Base-by-base conservation (phyloP, 1,140 invertebrate species). In the Eriosoma lanigerum region DNA sequence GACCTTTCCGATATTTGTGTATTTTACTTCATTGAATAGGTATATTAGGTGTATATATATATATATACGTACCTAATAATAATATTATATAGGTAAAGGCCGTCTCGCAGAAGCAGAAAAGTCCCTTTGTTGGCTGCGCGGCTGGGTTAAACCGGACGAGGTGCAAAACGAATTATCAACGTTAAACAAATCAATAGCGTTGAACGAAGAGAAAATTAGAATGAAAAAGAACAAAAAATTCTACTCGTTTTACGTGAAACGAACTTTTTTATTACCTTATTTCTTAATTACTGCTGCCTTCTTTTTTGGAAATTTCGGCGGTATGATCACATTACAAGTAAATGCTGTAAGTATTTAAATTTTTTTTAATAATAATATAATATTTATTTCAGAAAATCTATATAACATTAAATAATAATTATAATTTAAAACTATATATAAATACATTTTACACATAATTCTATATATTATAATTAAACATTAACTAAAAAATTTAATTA, bases 241-340 rank as follows among this genome's bases (percentile, higher is more conserved):
- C 38, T 64, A 76, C 50, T 52, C 60, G 17, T 78, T 60, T 46
- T 92, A 89, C 70, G 83, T 83, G 1, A 87, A 87, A 38, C 86
- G 85, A 32, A 88, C 87, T 24, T 92, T 93, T 83, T 84, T 91
- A 12, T 82, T 87, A 21, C 92, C 92, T 0, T 93, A 90, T 81
- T 82, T 88, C 0, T 83, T 94, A 1, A 89, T 93, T 0, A 86
- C 87, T 0, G 87, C 89, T 17, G 86, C 86, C 3, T 93, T 93
- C 84, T 92, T 92, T 83, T 87, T 92, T 1, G 88, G 89, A 0
- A 88, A 92, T 81, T 93, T 93, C 81, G 90, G 90, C 26, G 92
- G 93, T 3, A 90, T 89, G 85, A 90, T 89, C 0, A 90, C 91
- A 0, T 84, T 93, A 12, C 90, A 91, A 85, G 93, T 91, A 0